A percentile compares a stretch with the other conserved stretches of the same genome.
Evolutionary conservation across 2,113 vertebrate species (phyloP).

Genomic region (Hippopotamus amphibius): DNA sequence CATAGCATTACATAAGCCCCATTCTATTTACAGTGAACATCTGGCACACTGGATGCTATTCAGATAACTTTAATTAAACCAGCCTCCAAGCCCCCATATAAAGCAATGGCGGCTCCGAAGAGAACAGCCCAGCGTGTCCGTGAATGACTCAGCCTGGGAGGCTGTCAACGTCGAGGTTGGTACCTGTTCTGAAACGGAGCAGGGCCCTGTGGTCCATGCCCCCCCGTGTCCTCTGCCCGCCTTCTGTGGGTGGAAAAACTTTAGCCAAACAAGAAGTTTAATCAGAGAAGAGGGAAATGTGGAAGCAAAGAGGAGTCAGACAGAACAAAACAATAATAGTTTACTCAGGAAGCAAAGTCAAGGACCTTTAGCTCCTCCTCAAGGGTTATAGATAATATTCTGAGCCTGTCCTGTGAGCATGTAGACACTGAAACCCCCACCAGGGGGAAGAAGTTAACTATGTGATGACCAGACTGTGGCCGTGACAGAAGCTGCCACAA

Average conservation of each 20-base stretch:
- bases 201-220: accelerated
- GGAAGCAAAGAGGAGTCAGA: background rate
- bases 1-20: constrained; percentile 88
- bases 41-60: constrained; percentile 87
- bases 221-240: background rate
- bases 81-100: constrained; percentile 87
- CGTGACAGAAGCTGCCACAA: background rate
- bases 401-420: background rate
- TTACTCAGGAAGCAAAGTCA: background rate
- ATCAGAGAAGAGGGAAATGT: background rate
- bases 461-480: accelerated
- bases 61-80: constrained; percentile 89
- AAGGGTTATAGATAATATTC: background rate
- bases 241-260: background rate
- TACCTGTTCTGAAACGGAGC: background rate
- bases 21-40: constrained; percentile 88
- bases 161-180: constrained; percentile 69
- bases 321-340: background rate
- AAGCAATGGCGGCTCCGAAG: constrained; percentile 80
- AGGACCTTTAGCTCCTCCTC: background rate
- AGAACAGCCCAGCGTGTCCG: constrained; percentile 67
- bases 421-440: background rate
- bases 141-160: constrained; percentile 76
- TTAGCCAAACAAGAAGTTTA: background rate
- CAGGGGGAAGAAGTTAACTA: background rate